Base-by-base conservation (phyloP, 2,888 invertebrate species). In the Rotaria sp. region DNA sequence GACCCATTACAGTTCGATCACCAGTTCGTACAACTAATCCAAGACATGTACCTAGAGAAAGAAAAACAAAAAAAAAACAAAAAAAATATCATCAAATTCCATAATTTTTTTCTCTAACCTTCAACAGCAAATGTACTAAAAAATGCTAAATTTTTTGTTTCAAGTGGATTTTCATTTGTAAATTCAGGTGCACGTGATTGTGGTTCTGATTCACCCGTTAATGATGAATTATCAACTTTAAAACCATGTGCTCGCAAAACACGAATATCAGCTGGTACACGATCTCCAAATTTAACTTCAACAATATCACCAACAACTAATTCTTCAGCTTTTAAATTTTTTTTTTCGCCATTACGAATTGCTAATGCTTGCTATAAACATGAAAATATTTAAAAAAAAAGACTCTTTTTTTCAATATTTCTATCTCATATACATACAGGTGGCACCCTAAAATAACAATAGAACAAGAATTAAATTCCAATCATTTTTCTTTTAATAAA, bases 231-330 rank as follows among this genome's bases (percentile, higher is more conserved):
- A 90, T 94, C 94, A 88, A 92, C 92, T 91, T 99, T 99, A 93
- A 99, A 97, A 90, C 95, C 95, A 91, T 96, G 95, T 75, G 96
- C 94, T 91, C 95, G 95, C 91, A 99, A 95, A 90, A 99, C 94
- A 89, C 99, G 94, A 90, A 99, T 94, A 92, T 99, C 99, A 90
- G 99, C 99, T 41, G 87, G 87, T 24, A 87, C 86, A 80, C 87
- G 87, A 84, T 87, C 87, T 21, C 87, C 87, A 80, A 74, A 84
- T 67, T 86, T 87, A 41, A 87, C 84, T 10, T 87, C 87, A 26
- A 87, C 85, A 15, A 87, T 35, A 84, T 88, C 88, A 3, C 88
- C 88, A n/a, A 88, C 87, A 2, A 88, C 88, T 55, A 88, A 74
- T 24, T 86, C 85, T 75, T 87, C 87, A 21, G 88, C 87, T 41